Base-by-base conservation (phyloP, 2,113 vertebrate genomes). In the Entelurus aequoreus region DNA sequence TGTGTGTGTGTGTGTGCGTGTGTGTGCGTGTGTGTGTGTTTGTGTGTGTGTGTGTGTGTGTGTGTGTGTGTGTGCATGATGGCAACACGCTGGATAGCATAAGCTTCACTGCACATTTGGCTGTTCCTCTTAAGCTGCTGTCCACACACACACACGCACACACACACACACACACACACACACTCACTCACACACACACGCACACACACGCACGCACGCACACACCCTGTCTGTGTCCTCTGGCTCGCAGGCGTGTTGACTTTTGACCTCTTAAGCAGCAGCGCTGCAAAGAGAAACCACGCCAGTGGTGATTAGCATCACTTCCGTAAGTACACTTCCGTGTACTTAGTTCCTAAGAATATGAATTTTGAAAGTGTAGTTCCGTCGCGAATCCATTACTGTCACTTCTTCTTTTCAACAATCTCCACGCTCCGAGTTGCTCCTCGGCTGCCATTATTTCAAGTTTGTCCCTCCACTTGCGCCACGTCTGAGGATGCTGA, bases 211-310 rank as follows among this genome's bases (percentile, higher is more conserved):
- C 55, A 54, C 63, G 62, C 62, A 59, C 37, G 60, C 28, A 61
- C 47, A 28, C 48, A 35, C 54, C 38, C 6, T 8, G 38, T 40
- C 38, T 40, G 6, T 40, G 38, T 40, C 38, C 38, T 40, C 48
- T 59, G 28, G 49, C 47, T 74, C 40, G 56, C 60, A 72, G 76
- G 74, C 65, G 55, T 63, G 78, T 37, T 58, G 40, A 44, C 48
- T 40, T 8, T 28, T 28, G 28, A 28, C 28, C 28, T 28, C 3
- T 28, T 28, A 28, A 28, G 28, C 28, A 28, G 28, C 28, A 28
- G 28, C 28, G 28, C 28, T 28, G 28, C 28, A 28, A 28, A 28
- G 28, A 28, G 28, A 28, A 28, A 28, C 28, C 28, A 28, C 28
- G 4, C 28, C 2, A 28, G 28, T 28, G 28, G 28, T 28, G 28